Base-by-base conservation (phyloP, 2,797 vertebrate genomes). In the Neostethus bicornis region DNA sequence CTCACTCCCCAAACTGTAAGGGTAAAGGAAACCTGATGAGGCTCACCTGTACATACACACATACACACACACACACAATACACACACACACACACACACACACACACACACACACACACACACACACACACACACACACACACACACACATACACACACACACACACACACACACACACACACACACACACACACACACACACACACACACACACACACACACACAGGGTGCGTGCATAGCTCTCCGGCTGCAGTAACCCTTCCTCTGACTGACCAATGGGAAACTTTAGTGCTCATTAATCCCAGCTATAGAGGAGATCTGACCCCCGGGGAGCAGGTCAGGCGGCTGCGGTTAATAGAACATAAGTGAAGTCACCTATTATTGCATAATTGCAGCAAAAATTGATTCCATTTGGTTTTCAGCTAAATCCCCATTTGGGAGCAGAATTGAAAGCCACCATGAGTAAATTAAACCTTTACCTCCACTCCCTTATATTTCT, bases 271-370 rank as follows among this genome's bases (percentile, higher is more conserved):
- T 78, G 81, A 85, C 81, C 78, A 57, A 1, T 71, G 75, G 65
- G 52, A 75, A 66, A 78, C 74, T 71, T 80, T 82, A 67, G 79
- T 55, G 67, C 78, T 90, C 85, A 89, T 92, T 91, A 90, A 90
- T 87, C 85, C 79, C 37, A 25, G 79, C 65, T 71, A 83, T 82
- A 80, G 83, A 82, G 55, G 84, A 34, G 64, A 29, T 69, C 29
- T 23, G 61, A 81, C 68, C 79, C 37, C 35, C 16, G 29, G 65
- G 69, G 65, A 58, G 48, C 62, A 42, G 62, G 48, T 61, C 68
- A 51, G 47, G 16, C 52, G 57, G 50, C 75, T 70, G 71, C 53
- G 71, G 66, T 84, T 88, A 84, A 86, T 85, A 81, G 85, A 80
- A 80, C 77, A 79, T 45, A 69, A 63, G 61, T 51, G 69, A 61